Evolutionary conservation across 1,140 invertebrate species (phyloP).

Genomic region (Halesus radiatus): DNA sequence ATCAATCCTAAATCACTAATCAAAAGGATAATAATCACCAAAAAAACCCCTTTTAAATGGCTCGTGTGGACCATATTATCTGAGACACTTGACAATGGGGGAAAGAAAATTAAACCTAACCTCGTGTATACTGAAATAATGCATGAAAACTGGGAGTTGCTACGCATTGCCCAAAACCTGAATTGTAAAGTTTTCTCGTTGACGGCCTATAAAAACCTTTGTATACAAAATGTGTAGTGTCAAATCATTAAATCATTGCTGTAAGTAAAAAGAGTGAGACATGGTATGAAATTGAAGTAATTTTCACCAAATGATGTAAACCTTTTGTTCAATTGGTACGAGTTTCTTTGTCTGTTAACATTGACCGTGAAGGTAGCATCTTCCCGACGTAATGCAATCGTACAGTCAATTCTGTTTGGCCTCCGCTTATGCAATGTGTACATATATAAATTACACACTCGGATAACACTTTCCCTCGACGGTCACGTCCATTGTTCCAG

Average conservation of each 20-base stretch:
- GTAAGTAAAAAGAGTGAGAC: not conserved
- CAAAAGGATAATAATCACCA: too few species aligned
- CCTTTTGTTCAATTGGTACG: not conserved
- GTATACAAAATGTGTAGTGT: not conserved
- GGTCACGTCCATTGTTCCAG: slow-evolving; percentile 32
- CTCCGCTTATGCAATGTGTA: slow-evolving; percentile 40
- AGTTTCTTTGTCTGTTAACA: not conserved
- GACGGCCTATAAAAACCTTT: not conserved
- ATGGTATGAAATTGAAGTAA: not conserved
- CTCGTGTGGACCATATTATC: too few species aligned
- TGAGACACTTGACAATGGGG: too few species aligned
- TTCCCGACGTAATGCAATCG: not conserved
- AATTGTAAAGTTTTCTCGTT: not conserved
- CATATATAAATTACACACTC: slow-evolving; percentile 39
- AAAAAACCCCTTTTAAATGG: too few species aligned
- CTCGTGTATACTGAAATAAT: too few species aligned
- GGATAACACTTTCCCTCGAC: slow-evolving; percentile 36
- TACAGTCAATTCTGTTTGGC: not conserved
- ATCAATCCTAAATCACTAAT: too few species aligned
- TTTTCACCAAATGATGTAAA: too few species aligned
- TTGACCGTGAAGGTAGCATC: slow-evolving; percentile 9
- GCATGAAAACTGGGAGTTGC: not conserved
- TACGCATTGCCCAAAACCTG: not conserved
- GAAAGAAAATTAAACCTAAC: too few species aligned
- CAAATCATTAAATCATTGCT: not conserved